Evolutionary conservation across 2,888 invertebrate genomes (phyloP).

Genomic region (Monopis laevigella): DNA sequence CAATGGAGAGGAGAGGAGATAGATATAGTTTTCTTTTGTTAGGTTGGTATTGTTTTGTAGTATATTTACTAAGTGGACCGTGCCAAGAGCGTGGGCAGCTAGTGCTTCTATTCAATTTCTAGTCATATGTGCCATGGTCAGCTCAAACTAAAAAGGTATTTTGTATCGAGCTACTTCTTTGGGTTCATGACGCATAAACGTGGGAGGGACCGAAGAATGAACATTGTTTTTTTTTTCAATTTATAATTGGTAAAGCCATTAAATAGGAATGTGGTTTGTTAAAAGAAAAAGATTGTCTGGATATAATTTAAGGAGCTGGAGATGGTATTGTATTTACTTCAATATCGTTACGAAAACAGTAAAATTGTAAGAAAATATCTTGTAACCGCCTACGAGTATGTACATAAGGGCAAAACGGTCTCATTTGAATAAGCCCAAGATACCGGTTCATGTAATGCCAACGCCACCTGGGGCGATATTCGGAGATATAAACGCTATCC

Average conservation of each 20-base stretch:
- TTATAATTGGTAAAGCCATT: too few species aligned
- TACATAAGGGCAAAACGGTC: background rate
- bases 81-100: slow-evolving; percentile 40
- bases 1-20: background rate
- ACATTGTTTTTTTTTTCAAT: too few species aligned
- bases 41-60: background rate
- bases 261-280: too few species aligned
- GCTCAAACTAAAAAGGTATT: slow-evolving; percentile 33
- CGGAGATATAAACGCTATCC: too few species aligned
- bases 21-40: background rate
- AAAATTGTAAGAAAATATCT: too few species aligned
- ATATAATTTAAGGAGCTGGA: too few species aligned
- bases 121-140: slow-evolving; percentile 34
- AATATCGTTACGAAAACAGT: too few species aligned
- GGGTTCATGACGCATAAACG: background rate
- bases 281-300: too few species aligned
- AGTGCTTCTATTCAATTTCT: background rate
- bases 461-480: background rate
- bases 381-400: background rate
- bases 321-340: too few species aligned
- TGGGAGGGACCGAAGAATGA: background rate
- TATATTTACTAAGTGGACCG: background rate
- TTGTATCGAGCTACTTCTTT: slow-evolving; percentile 17
- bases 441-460: background rate
- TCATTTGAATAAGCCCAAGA: background rate